Conservation (phyloP, 2,888 invertebrate genomes). For the Mechanitis messenoides region DNA sequence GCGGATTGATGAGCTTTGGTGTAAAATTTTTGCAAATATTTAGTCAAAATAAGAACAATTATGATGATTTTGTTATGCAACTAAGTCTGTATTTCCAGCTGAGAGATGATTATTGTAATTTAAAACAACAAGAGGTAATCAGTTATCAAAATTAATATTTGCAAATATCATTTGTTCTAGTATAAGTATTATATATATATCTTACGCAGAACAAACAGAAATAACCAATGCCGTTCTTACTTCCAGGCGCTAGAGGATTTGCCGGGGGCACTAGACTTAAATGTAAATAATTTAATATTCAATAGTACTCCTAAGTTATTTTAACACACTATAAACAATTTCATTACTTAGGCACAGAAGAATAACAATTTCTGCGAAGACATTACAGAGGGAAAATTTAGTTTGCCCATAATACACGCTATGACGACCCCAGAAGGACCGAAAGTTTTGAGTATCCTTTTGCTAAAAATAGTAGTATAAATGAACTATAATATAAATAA, state of each 20-base stretch:
- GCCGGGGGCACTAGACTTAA: conserved; percentile 7
- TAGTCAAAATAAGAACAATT: conserved; percentile 81
- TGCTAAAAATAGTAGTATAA: background rate
- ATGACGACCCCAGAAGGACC: conserved; percentile 82
- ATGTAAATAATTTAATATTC: conserved; percentile 3
- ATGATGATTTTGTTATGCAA: conserved; percentile 83
- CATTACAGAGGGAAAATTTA: conserved; percentile 94
- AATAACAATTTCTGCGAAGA: conserved; percentile 94
- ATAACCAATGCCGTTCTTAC: background rate
- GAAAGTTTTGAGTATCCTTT: conserved; percentile 71
- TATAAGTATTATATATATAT: conserved; percentile 83
- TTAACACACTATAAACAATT: background rate
- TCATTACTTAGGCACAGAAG: conserved; percentile 44
- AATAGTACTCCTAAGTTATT: too few relatives aligned
- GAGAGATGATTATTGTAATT: conserved; percentile 91
- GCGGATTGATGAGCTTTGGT: conserved; percentile 19
- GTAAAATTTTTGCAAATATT: conserved; percentile 24
- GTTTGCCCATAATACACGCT: conserved; percentile 92
- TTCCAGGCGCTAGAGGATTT: conserved; percentile 19
- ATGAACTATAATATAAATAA: too few relatives aligned
- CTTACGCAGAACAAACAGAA: conserved; percentile 77
- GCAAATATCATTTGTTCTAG: background rate
- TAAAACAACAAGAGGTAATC: conserved; percentile 84
- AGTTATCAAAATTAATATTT: background rate
- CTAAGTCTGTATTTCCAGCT: conserved; percentile 93